Conservation (phyloP, 2,113 vertebrate genomes). For the Ciconia boyciana region DNA sequence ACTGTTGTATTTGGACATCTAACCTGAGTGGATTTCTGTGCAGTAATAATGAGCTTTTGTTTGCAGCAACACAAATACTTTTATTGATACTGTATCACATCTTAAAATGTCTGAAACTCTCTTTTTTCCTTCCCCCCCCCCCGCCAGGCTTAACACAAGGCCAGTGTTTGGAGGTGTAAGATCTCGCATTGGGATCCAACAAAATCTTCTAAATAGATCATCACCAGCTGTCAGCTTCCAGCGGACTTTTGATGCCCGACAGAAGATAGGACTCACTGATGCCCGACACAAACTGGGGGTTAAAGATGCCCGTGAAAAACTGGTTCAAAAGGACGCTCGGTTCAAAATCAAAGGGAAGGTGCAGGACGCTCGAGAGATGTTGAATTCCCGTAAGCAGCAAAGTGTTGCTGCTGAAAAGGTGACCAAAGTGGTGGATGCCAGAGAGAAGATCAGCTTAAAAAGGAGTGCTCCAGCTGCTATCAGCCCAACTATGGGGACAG, state of each 20-base stretch:
- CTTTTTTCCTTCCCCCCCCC: no score
- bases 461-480: constrained; percentile 78
- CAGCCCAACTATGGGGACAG: constrained; percentile 59
- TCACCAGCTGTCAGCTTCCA: constrained; percentile 64
- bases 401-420: constrained; percentile 70
- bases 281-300: constrained; percentile 86
- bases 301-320: constrained; percentile 93
- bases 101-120: background rate
- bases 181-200: constrained; percentile 73
- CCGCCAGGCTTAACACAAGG: constrained; percentile 64
- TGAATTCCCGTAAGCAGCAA: constrained; percentile 91
- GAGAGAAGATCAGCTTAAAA: constrained; percentile 91
- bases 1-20: background rate
- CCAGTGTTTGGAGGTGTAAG: constrained; percentile 71
- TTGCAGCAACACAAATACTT: background rate
- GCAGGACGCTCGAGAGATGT: constrained; percentile 92
- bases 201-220: constrained; percentile 57
- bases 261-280: constrained; percentile 89
- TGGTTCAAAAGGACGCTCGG: constrained; percentile 90
- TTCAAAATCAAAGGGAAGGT: constrained; percentile 90
- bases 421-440: constrained; percentile 86
- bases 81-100: background rate
- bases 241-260: constrained; percentile 88
- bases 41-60: background rate
- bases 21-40: background rate